Evolutionary conservation across 2,888 invertebrate genomes (phyloP).

Genomic region (Chrysolina oricalcia): DNA sequence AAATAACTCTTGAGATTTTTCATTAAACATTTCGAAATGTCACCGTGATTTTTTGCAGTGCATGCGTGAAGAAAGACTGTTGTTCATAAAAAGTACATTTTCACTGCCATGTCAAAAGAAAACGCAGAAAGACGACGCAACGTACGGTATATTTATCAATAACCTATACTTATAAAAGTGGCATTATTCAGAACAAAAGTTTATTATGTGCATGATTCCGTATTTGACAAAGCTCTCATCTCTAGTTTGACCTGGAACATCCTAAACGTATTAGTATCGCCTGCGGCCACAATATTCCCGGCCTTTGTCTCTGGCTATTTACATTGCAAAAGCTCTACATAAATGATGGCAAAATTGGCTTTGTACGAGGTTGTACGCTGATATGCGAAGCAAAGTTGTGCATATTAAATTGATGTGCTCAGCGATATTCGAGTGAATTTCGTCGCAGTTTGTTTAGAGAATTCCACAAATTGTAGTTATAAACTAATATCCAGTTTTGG

Average conservation of each 20-base stretch:
- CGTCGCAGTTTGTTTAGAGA: not conserved
- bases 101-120: not conserved
- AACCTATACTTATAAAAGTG: not conserved
- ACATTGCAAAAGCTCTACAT: not conserved
- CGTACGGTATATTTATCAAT: not conserved
- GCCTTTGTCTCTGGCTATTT: slow-evolving; percentile 18
- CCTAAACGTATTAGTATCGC: slow-evolving; percentile 27
- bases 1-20: no score
- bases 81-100: not conserved
- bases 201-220: slow-evolving; percentile 27
- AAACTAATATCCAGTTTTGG: no score
- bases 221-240: slow-evolving; percentile 16
- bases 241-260: slow-evolving; percentile 28
- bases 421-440: not conserved
- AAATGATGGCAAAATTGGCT: slow-evolving; percentile 1
- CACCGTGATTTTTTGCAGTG: no score
- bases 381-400: slow-evolving; percentile 4
- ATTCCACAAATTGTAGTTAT: no score
- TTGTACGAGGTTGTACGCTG: not conserved
- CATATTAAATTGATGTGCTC: not conserved
- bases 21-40: no score
- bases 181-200: slow-evolving; percentile 11
- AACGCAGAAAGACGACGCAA: not conserved
- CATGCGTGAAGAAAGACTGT: no score
- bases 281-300: slow-evolving; percentile 29